These are phyloP conservation scores for Marisa cornuarietis DNA, from an alignment of 1,140 invertebrate genomes.

Conservation along the genomic window DNA sequence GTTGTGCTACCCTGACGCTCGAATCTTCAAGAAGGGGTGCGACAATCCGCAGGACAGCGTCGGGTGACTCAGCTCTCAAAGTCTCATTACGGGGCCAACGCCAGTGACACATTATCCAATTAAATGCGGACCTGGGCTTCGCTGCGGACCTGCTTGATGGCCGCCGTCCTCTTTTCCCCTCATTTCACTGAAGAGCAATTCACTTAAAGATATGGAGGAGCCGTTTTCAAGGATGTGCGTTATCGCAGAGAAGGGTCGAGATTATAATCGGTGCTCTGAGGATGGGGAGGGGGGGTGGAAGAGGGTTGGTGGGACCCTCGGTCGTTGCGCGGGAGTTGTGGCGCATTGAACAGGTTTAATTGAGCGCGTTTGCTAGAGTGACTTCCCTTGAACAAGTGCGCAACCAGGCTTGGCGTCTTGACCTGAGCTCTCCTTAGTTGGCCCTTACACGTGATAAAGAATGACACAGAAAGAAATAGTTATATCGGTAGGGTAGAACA, in stretches of 20 bases:
- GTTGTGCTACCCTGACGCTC: no score
- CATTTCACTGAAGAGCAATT: slow-evolving; percentile 8
- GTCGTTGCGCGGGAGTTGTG: no score
- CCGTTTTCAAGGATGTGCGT: neutral
- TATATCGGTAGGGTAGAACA: no score
- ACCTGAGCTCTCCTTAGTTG: no score
- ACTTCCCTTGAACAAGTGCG: no score
- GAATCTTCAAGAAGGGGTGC: neutral
- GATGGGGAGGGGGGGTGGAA: no score
- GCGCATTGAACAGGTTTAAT: no score
- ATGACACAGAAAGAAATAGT: no score
- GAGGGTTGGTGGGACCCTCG: no score
- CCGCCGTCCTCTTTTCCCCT: neutral
- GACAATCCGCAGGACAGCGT: neutral
- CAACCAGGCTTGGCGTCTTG: no score
- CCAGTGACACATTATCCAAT: slow-evolving; percentile 20
- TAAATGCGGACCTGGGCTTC: slow-evolving; percentile 14
- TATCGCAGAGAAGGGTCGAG: neutral
- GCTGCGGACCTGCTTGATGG: slow-evolving; percentile 5
- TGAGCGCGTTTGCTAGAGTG: no score
- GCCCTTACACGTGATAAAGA: no score
- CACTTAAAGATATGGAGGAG: slow-evolving; percentile 10
- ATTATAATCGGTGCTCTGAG: neutral
- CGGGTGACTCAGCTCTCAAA: slow-evolving; percentile 13
- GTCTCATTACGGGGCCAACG: neutral